Evolutionary conservation across 1,140 invertebrate genomes (phyloP).

Genomic region (Macrostomum lignano): DNA sequence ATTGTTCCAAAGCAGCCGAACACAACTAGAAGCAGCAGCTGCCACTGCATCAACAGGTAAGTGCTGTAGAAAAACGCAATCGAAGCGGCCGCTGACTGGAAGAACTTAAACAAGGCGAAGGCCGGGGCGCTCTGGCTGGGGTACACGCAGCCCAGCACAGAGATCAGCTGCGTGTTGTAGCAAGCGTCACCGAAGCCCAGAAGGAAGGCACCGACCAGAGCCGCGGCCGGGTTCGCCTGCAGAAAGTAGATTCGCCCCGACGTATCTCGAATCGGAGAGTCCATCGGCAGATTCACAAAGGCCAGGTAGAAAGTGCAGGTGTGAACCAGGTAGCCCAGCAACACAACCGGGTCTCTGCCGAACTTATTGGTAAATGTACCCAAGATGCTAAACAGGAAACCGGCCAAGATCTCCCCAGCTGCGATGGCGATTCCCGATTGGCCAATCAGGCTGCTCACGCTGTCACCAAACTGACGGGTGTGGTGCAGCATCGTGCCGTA

Average conservation of each 20-base stretch:
- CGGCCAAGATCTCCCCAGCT: constrained; percentile 57
- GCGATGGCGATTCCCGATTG: constrained; percentile 72
- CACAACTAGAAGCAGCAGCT: too few relatives aligned
- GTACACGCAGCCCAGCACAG: constrained; percentile 53
- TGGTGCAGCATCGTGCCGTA: constrained; percentile 66
- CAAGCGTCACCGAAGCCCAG: constrained; percentile 77
- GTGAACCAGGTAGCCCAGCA: constrained; percentile 51
- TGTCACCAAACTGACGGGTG: constrained; percentile 40
- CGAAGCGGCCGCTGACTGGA: too few relatives aligned
- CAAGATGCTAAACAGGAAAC: constrained; percentile 29
- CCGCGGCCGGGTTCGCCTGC: constrained; percentile 37
- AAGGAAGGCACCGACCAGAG: constrained; percentile 58
- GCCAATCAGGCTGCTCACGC: constrained; percentile 52
- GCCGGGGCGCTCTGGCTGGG: constrained; percentile 56
- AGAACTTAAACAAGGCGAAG: too few relatives aligned
- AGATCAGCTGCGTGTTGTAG: constrained; percentile 49
- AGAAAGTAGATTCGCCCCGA: constrained; percentile 9
- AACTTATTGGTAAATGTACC: constrained; percentile 47
- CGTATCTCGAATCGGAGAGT: constrained; percentile 42
- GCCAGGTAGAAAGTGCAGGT: constrained; percentile 47
- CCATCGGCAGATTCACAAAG: constrained; percentile 55
- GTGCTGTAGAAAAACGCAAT: too few relatives aligned
- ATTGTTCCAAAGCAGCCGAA: too few relatives aligned
- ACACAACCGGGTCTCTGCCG: constrained; percentile 57
- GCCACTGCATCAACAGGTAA: too few relatives aligned